Evolutionary conservation across 37 sponge, comb jelly and placozoan genomes (phyloP), one percentile per base, ranked within the genome.

Genomic region (Beroe ovata): DNA sequence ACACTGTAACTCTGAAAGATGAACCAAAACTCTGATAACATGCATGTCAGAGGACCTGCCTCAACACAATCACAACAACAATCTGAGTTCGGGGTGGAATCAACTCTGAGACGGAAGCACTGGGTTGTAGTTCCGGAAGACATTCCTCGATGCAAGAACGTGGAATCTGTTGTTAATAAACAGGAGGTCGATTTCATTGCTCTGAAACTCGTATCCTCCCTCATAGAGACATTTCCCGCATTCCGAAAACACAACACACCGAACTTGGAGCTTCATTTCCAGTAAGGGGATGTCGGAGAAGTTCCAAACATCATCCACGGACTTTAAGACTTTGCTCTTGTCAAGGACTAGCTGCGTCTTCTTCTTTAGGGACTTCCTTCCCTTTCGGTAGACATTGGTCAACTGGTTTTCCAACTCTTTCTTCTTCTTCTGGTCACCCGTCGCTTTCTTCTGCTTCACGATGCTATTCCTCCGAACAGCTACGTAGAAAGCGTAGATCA

Each of bases 321-420:
- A 32, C 25, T 77, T 77, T 28, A 42, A n/a, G 26, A 77, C 84
- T 16, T 42, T 77, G 23, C 54, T 42, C 33, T 77, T 77, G 47
- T 77, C 54, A 1, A 77, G 54, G 21, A 77, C 84, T 42, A 54
- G 20, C 54, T 77, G 84, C 1, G 84, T 77, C 47, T 77, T 77
- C 54, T 77, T 77, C 47, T 77, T 77, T 36, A 77, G 38, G 21
- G 84, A 77, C 54, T 77, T 77, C 11, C 84, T 38, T 8, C 84
- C 84, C 41, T 77, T 77, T 42, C 84, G 2, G 47, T 77, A 77
- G 2, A 77, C 54, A 23, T 77, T 77, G 16, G 84, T 77, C 21
- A 77, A 35, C 54, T 77, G 84, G 21, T 77, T 77, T 42, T 77
- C 84, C 84, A 77, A 54, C 38, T 77, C 84, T 36, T 77, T 77